phyloP scores from a whole-genome alignment of 2,113 vertebrate genomes.

The Typhlomys cinereus region DNA sequence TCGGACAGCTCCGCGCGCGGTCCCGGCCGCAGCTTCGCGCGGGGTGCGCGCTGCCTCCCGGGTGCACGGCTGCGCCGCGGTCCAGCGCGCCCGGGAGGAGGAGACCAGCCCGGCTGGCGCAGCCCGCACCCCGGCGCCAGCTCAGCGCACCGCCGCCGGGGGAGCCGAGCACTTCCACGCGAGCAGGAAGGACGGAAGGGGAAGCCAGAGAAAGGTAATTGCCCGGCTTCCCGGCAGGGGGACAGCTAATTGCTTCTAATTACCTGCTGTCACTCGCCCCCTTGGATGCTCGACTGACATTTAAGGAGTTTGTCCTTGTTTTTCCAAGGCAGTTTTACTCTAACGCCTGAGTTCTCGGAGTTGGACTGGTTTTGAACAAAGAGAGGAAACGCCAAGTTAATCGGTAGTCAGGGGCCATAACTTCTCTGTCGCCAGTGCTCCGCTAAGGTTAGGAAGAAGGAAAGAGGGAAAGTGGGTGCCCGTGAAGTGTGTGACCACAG shows the following conservation, averaged over 20 bases:
- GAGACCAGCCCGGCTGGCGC: slow-evolving; percentile 48
- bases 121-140: slow-evolving; percentile 61
- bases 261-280: slow-evolving; percentile 64
- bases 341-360: background rate
- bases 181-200: slow-evolving; percentile 60
- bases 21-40: slow-evolving; percentile 25
- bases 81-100: slow-evolving; percentile 58
- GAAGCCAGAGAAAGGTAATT: slow-evolving; percentile 58
- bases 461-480: background rate
- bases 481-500: background rate
- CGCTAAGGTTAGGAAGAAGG: background rate
- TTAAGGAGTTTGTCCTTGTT: slow-evolving; percentile 47
- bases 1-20: slow-evolving; percentile 72
- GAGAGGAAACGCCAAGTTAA: background rate
- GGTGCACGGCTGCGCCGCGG: slow-evolving; percentile 76
- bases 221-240: slow-evolving; percentile 76
- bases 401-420: background rate
- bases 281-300: slow-evolving; percentile 77
- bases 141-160: background rate
- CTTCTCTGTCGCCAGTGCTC: background rate
- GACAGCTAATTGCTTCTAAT: slow-evolving; percentile 84
- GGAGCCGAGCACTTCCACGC: slow-evolving; percentile 12
- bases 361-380: background rate
- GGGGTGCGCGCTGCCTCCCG: slow-evolving; percentile 77
- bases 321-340: background rate